Evolutionary conservation across 2,888 invertebrate species (phyloP).

Genomic region (Eurois occulta): DNA sequence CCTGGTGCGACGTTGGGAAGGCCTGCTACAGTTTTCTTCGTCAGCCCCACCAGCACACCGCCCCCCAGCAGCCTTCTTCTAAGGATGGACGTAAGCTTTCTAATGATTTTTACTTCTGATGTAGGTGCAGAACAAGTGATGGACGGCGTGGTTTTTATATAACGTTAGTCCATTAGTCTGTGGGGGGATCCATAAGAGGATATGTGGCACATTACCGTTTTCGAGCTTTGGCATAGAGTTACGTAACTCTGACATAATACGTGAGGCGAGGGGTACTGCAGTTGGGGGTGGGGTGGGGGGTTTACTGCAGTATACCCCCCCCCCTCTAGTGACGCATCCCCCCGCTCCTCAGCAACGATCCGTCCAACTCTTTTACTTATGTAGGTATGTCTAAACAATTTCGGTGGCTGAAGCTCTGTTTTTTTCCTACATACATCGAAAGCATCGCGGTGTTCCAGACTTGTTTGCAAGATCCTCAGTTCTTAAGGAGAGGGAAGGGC

Average conservation of each 20-base stretch:
- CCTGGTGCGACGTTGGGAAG: background rate
- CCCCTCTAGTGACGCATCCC: background rate
- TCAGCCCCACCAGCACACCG: background rate
- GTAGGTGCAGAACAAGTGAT: background rate
- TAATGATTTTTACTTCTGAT: background rate
- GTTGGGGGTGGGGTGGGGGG: background rate
- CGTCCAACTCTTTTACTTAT: too few species aligned
- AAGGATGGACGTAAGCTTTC: slow-evolving; percentile 8
- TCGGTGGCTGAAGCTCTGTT: too few species aligned
- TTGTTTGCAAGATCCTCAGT: too few species aligned
- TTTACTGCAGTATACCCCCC: background rate
- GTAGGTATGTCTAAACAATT: too few species aligned
- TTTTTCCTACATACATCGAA: too few species aligned
- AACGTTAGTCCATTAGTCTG: background rate
- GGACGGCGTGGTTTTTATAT: background rate
- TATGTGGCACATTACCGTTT: background rate
- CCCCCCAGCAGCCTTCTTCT: slow-evolving; percentile 7
- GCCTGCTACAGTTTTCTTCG: too few species aligned
- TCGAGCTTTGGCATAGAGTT: background rate
- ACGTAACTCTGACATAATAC: slow-evolving; percentile 1
- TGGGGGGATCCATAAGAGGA: background rate
- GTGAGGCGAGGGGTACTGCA: background rate
- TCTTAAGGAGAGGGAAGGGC: too few species aligned
- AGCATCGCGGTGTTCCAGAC: too few species aligned
- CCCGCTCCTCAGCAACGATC: background rate